Evolutionary conservation across 2,113 vertebrate species (phyloP).

Genomic region (Eulacestoma nigropectus): DNA sequence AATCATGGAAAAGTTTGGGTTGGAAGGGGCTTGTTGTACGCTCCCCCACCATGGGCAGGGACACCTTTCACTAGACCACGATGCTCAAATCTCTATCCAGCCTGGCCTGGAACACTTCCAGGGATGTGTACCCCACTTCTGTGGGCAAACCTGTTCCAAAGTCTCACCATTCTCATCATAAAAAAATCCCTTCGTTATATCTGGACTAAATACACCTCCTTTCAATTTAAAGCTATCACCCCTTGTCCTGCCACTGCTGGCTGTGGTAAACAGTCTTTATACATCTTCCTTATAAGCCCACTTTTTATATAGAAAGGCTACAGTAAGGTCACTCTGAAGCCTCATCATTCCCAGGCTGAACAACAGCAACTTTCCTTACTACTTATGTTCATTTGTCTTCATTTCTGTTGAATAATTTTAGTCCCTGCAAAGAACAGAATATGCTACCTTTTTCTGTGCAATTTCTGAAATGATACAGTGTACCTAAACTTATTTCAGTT

Average conservation of each 20-base stretch:
- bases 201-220: background rate
- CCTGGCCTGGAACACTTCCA: background rate
- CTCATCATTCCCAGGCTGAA: background rate
- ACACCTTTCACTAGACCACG: accelerated
- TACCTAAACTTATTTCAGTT: background rate
- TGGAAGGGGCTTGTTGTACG: background rate
- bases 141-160: background rate
- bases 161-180: accelerated
- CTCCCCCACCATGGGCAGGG: accelerated
- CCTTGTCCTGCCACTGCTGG: background rate
- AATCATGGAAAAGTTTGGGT: background rate
- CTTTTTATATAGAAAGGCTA: background rate
- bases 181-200: background rate
- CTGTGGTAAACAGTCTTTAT: background rate
- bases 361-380: background rate
- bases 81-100: background rate
- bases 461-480: background rate
- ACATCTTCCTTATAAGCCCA: background rate
- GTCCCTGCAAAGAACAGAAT: background rate
- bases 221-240: background rate
- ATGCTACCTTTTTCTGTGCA: background rate
- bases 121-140: accelerated
- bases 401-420: background rate
- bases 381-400: background rate
- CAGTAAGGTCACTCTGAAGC: background rate